These are phyloP conservation scores for Coracopsis vasa DNA, from an alignment of 2,113 vertebrate genomes.

Conservation along the genomic window DNA sequence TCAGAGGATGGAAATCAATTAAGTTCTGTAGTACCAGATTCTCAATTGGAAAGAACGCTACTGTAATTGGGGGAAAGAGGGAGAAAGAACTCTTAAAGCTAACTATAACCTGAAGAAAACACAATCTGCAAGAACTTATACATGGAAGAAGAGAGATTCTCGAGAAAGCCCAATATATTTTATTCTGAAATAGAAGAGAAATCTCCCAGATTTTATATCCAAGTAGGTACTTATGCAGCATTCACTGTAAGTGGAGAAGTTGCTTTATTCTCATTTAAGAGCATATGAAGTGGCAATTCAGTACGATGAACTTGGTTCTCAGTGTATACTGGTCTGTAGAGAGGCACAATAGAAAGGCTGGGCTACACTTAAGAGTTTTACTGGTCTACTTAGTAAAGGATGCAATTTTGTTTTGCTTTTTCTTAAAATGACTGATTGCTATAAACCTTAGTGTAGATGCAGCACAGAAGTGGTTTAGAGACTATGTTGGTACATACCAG, in stretches of 20 bases:
- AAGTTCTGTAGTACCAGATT: background rate
- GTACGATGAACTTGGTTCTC: background rate
- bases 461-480: background rate
- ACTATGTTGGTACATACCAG: background rate
- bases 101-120: background rate
- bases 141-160: background rate
- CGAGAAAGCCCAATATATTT: background rate
- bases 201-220: background rate
- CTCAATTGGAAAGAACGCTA: background rate
- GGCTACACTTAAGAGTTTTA: background rate
- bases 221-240: background rate
- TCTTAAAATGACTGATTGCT: background rate
- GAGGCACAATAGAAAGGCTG: background rate
- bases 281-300: background rate
- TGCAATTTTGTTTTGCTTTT: background rate
- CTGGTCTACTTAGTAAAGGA: background rate
- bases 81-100: background rate
- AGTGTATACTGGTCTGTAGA: background rate
- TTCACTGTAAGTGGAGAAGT: background rate
- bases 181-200: background rate
- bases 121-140: background rate
- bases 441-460: background rate
- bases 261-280: background rate
- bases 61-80: background rate
- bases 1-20: conserved; percentile 53